A percentile compares a stretch with the other conserved stretches of the same genome.
phyloP scores from a whole-genome alignment of 2,888 invertebrate species.

The Netelia melanura region DNA sequence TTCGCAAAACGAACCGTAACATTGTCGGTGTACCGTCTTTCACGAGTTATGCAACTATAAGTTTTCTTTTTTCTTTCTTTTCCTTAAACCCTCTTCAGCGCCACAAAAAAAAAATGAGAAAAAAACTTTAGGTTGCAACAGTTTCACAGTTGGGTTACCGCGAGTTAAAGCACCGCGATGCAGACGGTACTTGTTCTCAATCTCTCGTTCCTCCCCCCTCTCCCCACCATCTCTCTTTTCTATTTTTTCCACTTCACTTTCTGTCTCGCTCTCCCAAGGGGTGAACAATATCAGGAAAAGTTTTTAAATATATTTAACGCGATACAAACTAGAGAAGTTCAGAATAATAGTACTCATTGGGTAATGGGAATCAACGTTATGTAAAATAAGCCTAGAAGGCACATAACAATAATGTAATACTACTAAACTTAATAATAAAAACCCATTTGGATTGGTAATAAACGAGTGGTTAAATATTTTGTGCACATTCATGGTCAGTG shows the following conservation, averaged over 20 bases:
- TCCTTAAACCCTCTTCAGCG: conserved; percentile 17
- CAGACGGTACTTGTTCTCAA: conserved; percentile 14
- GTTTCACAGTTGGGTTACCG: conserved; percentile 30
- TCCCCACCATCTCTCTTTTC: too few relatives aligned
- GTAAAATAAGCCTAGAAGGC: not conserved
- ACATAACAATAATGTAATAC: not conserved
- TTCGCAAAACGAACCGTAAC: conserved; percentile 26
- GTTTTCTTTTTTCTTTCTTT: conserved; percentile 21
- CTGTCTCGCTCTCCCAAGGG: not conserved
- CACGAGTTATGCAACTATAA: conserved; percentile 32
- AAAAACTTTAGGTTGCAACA: conserved; percentile 41
- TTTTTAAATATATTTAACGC: conserved; percentile 43
- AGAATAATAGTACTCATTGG: not conserved
- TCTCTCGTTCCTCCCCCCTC: not conserved
- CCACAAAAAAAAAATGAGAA: conserved; percentile 9
- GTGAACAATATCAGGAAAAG: conserved; percentile 5
- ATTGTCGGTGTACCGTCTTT: conserved; percentile 36
- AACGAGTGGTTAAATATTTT: too few relatives aligned
- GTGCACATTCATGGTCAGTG: too few relatives aligned
- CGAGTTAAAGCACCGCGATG: conserved; percentile 6
- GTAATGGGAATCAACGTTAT: conserved; percentile 1
- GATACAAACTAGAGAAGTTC: not conserved
- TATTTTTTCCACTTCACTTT: not conserved
- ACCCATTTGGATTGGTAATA: too few relatives aligned
- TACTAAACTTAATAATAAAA: not conserved